Base-by-base conservation (phyloP, 2,888 invertebrate species). In the Sarcophaga rosellei region DNA sequence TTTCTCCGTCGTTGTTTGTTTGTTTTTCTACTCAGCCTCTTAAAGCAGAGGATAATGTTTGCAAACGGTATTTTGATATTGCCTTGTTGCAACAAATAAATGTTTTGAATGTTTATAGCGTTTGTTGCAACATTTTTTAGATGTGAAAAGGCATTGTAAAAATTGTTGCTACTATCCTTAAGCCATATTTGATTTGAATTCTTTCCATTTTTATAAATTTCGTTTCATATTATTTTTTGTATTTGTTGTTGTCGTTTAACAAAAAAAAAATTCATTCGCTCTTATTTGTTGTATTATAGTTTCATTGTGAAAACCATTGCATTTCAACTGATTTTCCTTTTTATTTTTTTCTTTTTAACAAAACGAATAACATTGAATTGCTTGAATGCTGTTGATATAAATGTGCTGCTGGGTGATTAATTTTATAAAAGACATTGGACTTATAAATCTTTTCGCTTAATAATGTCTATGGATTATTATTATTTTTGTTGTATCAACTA, bases 141-240 rank as follows among this genome's bases (percentile, higher is more conserved):
- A 79, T 84, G 84, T 65, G 57, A 45, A 70, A 70, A 72, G 17
- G 53, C 45, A 65, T 72, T 79, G 57, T 65, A 25, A 69, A 35
- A 77, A 84, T 69, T 69, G 62, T 69, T 75, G 63, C 78, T 79
- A 57, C 65, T 79, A 65, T 79, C 84, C 79, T 84, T 79, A 84
- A 84, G 84, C 79, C 70, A 84, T 80, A 75, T 84, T 84, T 84
- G 84, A 80, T 84, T 84, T 84, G 79, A 80, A 70, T 65, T 75
- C n/a, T 74, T 62, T 17, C 5, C 53, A 15, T 53, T 53, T 53
- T 17, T 53, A 53, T 53, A 53, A 53, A 35, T 25, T 17, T 35
- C 35, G 35, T 10, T 73, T 65, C 8, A 53, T 57, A 47, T 35
- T 44, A 62, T 35, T 45, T 20, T 80, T 35, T 35, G 1, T 20